Evolutionary conservation across 2,113 vertebrate species (phyloP).

Genomic region (Neodon shergylaensis): DNA sequence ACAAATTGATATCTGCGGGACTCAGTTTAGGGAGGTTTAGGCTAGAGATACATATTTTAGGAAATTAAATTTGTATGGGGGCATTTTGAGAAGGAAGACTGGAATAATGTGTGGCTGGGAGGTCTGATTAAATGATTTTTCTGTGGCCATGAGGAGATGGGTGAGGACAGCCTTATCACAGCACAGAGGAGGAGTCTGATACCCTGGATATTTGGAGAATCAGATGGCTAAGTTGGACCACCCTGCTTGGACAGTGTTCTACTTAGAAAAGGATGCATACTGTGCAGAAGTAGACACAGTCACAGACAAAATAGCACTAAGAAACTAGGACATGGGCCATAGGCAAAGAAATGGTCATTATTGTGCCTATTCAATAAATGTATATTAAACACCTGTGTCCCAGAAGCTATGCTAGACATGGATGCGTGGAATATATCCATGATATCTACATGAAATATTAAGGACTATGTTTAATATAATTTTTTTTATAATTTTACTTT

Average conservation of each 20-base stretch:
- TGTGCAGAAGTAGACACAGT: not conserved
- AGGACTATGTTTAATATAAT: not conserved
- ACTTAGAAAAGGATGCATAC: not conserved
- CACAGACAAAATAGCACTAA: not conserved
- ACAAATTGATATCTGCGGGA: not conserved
- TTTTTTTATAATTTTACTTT: not conserved
- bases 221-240: not conserved
- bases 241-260: not conserved
- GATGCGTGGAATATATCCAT: not conserved
- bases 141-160: not conserved
- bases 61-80: slow-evolving; percentile 21
- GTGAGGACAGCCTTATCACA: not conserved
- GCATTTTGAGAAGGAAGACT: not conserved
- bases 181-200: not conserved
- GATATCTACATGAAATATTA: not conserved
- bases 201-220: not conserved
- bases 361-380: not conserved
- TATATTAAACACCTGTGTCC: not conserved
- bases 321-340: not conserved
- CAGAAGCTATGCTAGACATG: not conserved
- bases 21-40: not conserved
- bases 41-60: not conserved
- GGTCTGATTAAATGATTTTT: not conserved
- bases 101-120: not conserved
- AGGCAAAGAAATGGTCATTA: not conserved